These are phyloP conservation scores for Erpetoichthys calabaricus DNA, from an alignment of 2,797 vertebrate species.

Conservation along the genomic window DNA sequence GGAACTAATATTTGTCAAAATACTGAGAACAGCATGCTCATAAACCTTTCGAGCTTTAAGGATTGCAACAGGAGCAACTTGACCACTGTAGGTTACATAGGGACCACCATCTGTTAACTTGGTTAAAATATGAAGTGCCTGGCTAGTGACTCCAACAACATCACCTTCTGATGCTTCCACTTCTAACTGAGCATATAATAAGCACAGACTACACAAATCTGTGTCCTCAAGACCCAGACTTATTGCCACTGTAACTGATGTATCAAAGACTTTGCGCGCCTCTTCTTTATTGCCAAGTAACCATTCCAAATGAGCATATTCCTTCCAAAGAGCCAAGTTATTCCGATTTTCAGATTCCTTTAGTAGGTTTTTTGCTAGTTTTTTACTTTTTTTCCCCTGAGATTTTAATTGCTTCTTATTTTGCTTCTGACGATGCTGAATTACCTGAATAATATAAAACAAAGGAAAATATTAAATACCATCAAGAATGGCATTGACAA, in stretches of 20 bases:
- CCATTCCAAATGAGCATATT: conserved; percentile 85
- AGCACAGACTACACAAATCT: conserved; percentile 60
- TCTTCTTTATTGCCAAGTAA: conserved; percentile 75
- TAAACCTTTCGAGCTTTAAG: conserved; percentile 77
- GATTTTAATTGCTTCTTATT: conserved; percentile 69
- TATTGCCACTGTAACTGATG: conserved; percentile 46
- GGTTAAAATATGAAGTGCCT: conserved; percentile 60
- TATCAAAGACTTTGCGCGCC: conserved; percentile 78
- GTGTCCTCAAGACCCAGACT: conserved; percentile 42
- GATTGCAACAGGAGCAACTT: conserved; percentile 47
- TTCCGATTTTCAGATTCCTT: conserved; percentile 76
- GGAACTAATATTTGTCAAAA: conserved; percentile 25
- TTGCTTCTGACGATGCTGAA: conserved; percentile 49
- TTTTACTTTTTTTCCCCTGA: conserved; percentile 80
- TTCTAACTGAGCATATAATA: conserved; percentile 79
- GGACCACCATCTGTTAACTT: conserved; percentile 50
- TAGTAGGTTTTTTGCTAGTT: conserved; percentile 77
- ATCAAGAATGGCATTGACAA: not conserved
- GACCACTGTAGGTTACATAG: conserved; percentile 37
- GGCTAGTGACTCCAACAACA: conserved; percentile 25
- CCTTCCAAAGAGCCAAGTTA: conserved; percentile 66
- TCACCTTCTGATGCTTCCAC: conserved; percentile 34
- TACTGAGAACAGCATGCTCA: conserved; percentile 47
- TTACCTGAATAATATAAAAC: conserved; percentile 43
- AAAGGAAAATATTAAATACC: not conserved